Conservation (phyloP, 2,888 invertebrate species). For the Trichogramma evanescens region DNA sequence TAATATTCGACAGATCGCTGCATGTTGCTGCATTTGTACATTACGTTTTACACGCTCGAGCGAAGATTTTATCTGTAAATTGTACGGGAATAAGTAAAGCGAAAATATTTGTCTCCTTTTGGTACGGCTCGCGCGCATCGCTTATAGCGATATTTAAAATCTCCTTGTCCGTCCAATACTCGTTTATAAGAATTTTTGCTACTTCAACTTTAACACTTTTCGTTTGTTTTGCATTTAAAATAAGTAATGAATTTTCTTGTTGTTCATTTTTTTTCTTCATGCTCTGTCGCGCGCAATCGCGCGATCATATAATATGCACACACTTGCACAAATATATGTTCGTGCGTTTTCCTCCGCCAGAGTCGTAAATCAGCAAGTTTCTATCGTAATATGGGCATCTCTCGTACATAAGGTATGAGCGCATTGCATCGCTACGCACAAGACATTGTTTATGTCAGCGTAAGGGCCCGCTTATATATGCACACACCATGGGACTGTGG, state of each 20-base stretch:
- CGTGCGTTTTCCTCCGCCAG: conserved; percentile 12
- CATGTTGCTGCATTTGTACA: too few relatives aligned
- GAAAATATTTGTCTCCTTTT: too few relatives aligned
- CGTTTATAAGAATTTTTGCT: too few relatives aligned
- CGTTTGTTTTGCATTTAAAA: conserved; percentile 1
- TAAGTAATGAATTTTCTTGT: conserved; percentile 19
- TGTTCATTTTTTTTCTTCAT: not conserved
- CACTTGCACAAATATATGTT: not conserved
- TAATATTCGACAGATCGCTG: too few relatives aligned
- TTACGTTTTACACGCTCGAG: too few relatives aligned
- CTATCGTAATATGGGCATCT: conserved; percentile 22
- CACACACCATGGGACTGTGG: too few relatives aligned
- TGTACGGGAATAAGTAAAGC: too few relatives aligned
- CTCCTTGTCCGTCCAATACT: too few relatives aligned
- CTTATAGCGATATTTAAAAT: too few relatives aligned
- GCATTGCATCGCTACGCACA: not conserved
- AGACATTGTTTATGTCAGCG: conserved; percentile 21
- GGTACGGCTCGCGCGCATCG: too few relatives aligned
- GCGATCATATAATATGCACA: conserved; percentile 4
- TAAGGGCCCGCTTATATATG: not conserved
- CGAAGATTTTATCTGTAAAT: too few relatives aligned
- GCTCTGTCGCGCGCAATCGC: not conserved
- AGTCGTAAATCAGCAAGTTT: conserved; percentile 19
- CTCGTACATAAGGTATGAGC: not conserved
- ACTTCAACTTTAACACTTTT: too few relatives aligned